Percentiles rank a stretch among this genome's conserved stretches.
Conservation (phyloP, 2,113 vertebrate species). For the Crypturellus undulatus region DNA sequence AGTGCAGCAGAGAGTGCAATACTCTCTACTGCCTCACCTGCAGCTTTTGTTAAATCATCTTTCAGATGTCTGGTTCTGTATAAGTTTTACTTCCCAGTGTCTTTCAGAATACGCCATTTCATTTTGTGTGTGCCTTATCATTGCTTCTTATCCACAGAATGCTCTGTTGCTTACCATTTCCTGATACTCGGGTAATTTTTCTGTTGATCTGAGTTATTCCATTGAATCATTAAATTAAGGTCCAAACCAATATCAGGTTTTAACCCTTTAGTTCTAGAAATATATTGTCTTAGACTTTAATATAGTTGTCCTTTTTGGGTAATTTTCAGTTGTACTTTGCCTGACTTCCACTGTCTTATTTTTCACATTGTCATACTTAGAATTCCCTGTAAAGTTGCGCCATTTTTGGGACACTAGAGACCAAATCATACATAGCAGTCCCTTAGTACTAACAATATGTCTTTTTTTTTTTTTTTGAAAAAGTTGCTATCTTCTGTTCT, state of each 20-base stretch:
- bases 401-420: neutral
- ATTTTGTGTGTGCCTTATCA: neutral
- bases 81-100: neutral
- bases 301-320: neutral
- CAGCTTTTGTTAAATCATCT: neutral
- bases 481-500: neutral
- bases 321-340: neutral
- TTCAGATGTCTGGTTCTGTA: neutral
- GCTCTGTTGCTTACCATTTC: neutral
- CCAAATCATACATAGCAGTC: fast-evolving
- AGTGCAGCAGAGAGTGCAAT: neutral
- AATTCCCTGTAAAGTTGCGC: fast-evolving
- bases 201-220: neutral
- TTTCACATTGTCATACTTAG: neutral
- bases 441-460: fast-evolving
- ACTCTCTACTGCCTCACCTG: neutral
- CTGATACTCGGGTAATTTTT: neutral
- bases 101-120: neutral
- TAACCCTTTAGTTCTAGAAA: neutral
- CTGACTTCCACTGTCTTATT: neutral
- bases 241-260: neutral
- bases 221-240: neutral
- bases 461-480: neutral
- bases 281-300: neutral
- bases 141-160: neutral